Evolutionary conservation across 2,888 invertebrate genomes (phyloP), one percentile per base, ranked within the genome.

Genomic region (Pterostichus madidus): DNA sequence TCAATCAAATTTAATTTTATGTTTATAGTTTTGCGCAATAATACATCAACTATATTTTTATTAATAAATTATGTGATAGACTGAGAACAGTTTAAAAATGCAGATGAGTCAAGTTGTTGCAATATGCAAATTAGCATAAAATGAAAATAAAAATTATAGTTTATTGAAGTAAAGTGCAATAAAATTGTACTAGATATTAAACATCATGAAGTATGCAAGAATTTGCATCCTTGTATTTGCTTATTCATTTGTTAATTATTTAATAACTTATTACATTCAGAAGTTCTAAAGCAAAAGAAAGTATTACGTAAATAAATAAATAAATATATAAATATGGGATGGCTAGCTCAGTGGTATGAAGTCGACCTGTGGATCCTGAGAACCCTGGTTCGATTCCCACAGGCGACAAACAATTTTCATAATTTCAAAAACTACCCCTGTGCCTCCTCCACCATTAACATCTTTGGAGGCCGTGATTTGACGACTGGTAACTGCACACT

Each of bases 101-200:
- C 24, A 24, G 24, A 24, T 24, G 24, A 2, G 24, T 24, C 1
- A 24, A 24, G 5, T 11, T 8, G 5, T 56, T 56, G 10, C 13
- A 71, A 44, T 15, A 64, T 11, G 64, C 10, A 64, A 13, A 64
- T 71, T 71, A 44, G 8, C 39, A 17, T 17, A 71, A 17, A 44
- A 15, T 17, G 10, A 71, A 71, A 39, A 44, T 71, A 71, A 71
- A 71, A 17, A 64, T 32, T 35, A 39, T 46, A 68, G 44, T 81
- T 81, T 59, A 81, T 75, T 56, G 44, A 31, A 32, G 32, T 15
- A 13, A 46, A 49, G 17, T 75, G 53, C 32, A 11, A 75, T 81
- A 81, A 81, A 81, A 59, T 81, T 61, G 59, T n/a, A 31, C 52
- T 24, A 24, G 49, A 61, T 46, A 81, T 81, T 75, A 75, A 31